A percentile compares a stretch with the other conserved stretches of the same genome.
Evolutionary conservation across 2,797 vertebrate genomes (phyloP).

Genomic region (Gymnodraco acuticeps): DNA sequence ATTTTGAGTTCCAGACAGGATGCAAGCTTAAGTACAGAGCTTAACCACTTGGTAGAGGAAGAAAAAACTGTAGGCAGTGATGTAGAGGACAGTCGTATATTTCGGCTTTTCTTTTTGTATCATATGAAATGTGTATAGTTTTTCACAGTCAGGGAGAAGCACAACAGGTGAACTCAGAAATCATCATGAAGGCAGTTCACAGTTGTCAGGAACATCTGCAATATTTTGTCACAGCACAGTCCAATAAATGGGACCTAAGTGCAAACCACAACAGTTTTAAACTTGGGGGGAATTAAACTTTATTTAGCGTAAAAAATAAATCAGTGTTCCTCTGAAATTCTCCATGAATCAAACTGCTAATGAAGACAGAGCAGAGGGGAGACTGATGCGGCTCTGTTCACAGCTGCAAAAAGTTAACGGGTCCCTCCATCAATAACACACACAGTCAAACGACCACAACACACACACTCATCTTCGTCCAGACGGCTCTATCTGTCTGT

Average conservation of each 20-base stretch:
- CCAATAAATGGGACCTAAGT: neutral
- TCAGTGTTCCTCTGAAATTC: conserved; percentile 21
- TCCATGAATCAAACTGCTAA: conserved; percentile 65
- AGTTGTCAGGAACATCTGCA: conserved; percentile 31
- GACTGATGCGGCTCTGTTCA: conserved; percentile 54
- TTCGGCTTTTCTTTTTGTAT: conserved; percentile 16
- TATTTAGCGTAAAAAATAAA: conserved; percentile 51
- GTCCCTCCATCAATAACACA: conserved; percentile 65
- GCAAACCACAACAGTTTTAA: conserved; percentile 12
- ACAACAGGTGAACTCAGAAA: conserved; percentile 22
- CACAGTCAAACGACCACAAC: conserved; percentile 35
- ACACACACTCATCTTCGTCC: conserved; percentile 53
- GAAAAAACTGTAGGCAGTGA: conserved; percentile 20
- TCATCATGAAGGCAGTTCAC: conserved; percentile 4
- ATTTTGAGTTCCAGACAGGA: conserved; percentile 46
- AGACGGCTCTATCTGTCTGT: conserved; percentile 63
- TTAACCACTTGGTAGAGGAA: conserved; percentile 33
- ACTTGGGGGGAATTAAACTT: conserved; percentile 26
- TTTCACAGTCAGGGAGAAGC: neutral
- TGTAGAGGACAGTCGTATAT: conserved; percentile 18
- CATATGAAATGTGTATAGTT: conserved; percentile 19
- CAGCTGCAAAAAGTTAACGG: conserved; percentile 74
- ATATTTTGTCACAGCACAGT: conserved; percentile 35
- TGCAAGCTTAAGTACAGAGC: conserved; percentile 37
- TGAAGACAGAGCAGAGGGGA: conserved; percentile 59